phyloP scores from a whole-genome alignment of 30 jellyfish, hydroid and myxozoan genomes.

The Clytia hemisphaerica region DNA sequence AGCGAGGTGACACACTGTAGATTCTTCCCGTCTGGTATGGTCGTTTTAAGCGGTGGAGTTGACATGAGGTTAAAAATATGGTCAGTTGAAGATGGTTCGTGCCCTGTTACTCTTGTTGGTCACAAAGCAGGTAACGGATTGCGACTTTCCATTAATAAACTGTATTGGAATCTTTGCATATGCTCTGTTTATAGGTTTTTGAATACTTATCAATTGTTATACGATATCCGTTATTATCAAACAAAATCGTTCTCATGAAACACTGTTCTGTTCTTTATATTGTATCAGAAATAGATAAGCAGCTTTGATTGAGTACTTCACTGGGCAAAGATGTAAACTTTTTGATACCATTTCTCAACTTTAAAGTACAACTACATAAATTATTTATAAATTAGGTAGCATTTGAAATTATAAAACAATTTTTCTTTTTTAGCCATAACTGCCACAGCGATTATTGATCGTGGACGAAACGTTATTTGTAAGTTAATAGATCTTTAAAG shows the following conservation, averaged over 20 bases:
- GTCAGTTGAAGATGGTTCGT: constrained; percentile 75
- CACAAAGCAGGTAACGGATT: constrained; percentile 79
- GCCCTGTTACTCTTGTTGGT: constrained; percentile 59
- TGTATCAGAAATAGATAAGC: too few species aligned
- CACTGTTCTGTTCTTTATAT: too few species aligned
- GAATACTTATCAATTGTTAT: neutral
- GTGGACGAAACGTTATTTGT: constrained; percentile 56
- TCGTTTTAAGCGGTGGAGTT: constrained; percentile 67
- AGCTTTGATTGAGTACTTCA: too few species aligned
- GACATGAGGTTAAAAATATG: constrained; percentile 67
- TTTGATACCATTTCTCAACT: too few species aligned
- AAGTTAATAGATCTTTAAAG: constrained; percentile 1
- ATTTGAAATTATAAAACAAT: too few species aligned
- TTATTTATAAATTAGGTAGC: too few species aligned
- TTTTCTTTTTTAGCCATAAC: constrained; percentile 44
- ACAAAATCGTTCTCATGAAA: too few species aligned
- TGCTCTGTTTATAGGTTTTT: neutral
- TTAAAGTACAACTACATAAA: too few species aligned
- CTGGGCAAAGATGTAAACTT: too few species aligned
- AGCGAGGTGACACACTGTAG: constrained; percentile 62
- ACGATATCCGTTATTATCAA: too few species aligned
- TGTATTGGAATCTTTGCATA: too few species aligned
- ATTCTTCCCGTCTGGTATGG: constrained; percentile 78
- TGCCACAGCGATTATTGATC: constrained; percentile 55
- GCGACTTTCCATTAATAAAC: too few species aligned